Percentiles rank a stretch among this genome's conserved stretches.
phyloP scores from a whole-genome alignment of 1,140 invertebrate species.

The Trissolcus basalis region DNA sequence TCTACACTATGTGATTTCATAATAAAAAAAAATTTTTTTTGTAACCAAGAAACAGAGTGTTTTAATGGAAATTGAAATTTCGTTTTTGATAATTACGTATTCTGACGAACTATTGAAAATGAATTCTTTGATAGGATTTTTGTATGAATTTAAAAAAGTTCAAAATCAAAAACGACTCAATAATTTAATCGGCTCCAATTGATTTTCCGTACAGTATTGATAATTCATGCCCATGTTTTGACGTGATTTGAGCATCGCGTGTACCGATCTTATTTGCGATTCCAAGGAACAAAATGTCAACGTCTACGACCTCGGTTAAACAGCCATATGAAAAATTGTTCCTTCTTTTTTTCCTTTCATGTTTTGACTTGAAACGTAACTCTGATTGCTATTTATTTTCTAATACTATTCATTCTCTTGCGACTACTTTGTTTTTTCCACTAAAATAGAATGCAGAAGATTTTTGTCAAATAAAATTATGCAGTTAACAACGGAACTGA shows the following conservation, averaged over 20 bases:
- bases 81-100: too few species aligned
- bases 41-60: too few species aligned
- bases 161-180: too few species aligned
- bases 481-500: too few species aligned
- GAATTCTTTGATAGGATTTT: too few species aligned
- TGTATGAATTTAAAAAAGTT: too few species aligned
- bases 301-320: conserved; percentile 27
- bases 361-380: conserved; percentile 2
- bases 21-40: too few species aligned
- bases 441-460: not conserved
- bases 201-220: not conserved
- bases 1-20: too few species aligned
- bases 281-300: conserved; percentile 27
- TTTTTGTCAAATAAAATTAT: conserved; percentile 21
- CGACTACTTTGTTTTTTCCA: not conserved
- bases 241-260: not conserved
- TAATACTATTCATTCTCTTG: not conserved
- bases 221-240: not conserved
- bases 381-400: conserved; percentile 1
- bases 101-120: too few species aligned
- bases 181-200: too few species aligned
- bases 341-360: conserved; percentile 12
- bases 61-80: too few species aligned
- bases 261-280: conserved; percentile 31
- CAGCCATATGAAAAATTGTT: conserved; percentile 11